Base-by-base conservation (phyloP, 2,113 vertebrate genomes). In the Tragulus kanchil region DNA sequence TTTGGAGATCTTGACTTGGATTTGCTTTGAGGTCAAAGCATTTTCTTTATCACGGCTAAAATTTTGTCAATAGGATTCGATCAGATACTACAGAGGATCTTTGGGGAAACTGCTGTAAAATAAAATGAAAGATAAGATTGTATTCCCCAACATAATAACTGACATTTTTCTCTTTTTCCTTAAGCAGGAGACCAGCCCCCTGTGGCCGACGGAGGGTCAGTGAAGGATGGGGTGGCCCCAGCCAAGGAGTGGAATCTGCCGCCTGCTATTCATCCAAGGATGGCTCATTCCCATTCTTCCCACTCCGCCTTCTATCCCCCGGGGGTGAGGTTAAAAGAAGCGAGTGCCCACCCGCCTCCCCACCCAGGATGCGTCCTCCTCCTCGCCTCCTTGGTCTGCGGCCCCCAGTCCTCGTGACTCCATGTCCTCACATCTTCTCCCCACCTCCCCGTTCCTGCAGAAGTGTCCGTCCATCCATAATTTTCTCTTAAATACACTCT, bases 111-210 rank as follows among this genome's bases (percentile, higher is more conserved):
- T 42, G 95, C 94, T 83, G 36, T 89, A 79, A 89, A 86, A 87
- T 95, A 64, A 92, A 95, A 93, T 85, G 77, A 87, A 87, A 96
- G 93, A 75, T 54, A 91, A 93, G 96, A 93, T 31, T 96, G 95
- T 90, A 77, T 65, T 89, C 85, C 90, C 28, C 83, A 78, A 93
- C 81, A 79, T 64, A 92, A 50, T 59, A 67, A 95, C 83, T 75
- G 95, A 93, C 94, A 93, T 94, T 96, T 93, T 42, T n/a, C 94
- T 91, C 75, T 61, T 88, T 82, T 79, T 86, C 85, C 91, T 83
- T 11, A 52, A 88, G 96, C 92, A n/a, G 42, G 64, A 75, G 58
- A 75, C 79, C 31, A 59, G 96, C 62, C 85, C 67, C 96, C 86
- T 6, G 85, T 50, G 96, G 96, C 92, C 67, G 90, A 12, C 0